phyloP scores from a whole-genome alignment of 2,113 vertebrate species.

The Lagopus muta region DNA sequence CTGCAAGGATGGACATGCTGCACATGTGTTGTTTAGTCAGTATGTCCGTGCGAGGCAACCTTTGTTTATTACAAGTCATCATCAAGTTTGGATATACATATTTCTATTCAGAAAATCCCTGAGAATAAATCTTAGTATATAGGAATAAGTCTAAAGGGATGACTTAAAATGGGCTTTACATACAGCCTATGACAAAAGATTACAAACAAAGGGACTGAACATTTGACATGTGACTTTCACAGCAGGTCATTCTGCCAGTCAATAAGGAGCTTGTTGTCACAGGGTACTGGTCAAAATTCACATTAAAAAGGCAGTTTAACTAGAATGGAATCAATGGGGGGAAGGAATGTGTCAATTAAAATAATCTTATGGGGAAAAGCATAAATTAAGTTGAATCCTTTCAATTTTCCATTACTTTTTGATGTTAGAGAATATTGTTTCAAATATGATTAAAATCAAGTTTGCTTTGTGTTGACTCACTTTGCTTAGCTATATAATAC shows the following conservation, averaged over 20 bases:
- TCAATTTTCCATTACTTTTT: background rate
- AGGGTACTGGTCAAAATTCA: background rate
- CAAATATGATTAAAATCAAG: background rate
- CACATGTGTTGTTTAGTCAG: accelerated
- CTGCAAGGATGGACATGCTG: background rate
- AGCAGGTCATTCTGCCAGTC: background rate
- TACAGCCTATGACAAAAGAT: background rate
- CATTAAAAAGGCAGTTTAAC: background rate
- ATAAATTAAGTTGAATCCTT: background rate
- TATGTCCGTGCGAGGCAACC: background rate
- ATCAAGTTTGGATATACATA: background rate
- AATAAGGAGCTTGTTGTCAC: background rate
- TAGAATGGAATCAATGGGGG: background rate
- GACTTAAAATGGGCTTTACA: background rate
- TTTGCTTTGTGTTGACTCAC: background rate
- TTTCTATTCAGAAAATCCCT: background rate
- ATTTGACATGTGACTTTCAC: background rate
- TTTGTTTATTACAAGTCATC: background rate
- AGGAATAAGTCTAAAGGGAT: background rate
- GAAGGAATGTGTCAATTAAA: background rate
- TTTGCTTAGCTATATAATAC: background rate
- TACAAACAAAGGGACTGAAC: background rate
- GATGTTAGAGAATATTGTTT: background rate
- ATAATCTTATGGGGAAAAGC: accelerated
- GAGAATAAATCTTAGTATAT: background rate